Percentiles rank a stretch among this genome's conserved stretches.
Conservation (phyloP, 2,888 invertebrate species). For the Cephus rjabovi region DNA sequence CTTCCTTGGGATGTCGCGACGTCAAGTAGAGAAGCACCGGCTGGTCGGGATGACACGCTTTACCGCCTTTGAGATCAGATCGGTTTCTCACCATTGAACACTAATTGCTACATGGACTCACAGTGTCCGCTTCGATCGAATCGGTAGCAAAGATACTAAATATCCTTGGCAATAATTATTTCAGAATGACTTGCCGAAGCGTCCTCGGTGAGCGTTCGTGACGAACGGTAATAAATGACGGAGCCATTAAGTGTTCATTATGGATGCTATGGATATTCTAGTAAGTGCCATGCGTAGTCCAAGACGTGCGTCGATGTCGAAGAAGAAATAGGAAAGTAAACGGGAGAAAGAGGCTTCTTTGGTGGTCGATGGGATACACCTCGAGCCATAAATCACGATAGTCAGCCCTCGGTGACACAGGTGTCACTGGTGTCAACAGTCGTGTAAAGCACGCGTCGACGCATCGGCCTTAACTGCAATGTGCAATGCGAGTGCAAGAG, state of each 20-base stretch:
- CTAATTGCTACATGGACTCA: neutral
- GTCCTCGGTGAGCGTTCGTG: neutral
- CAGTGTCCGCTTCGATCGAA: neutral
- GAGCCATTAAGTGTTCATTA: neutral
- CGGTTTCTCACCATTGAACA: neutral
- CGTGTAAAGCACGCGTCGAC: neutral
- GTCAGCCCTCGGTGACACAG: neutral
- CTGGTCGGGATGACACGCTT: neutral
- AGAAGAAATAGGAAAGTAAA: neutral
- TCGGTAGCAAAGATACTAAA: neutral
- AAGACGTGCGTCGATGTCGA: neutral
- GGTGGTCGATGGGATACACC: neutral
- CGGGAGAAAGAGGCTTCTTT: neutral
- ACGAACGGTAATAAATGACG: neutral
- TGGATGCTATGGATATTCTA: neutral
- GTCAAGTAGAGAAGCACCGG: neutral
- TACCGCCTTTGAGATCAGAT: neutral
- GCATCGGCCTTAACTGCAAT: neutral
- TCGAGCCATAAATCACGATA: slow-evolving; percentile 3
- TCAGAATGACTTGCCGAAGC: neutral
- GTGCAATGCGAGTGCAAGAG: neutral
- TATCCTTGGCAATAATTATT: neutral
- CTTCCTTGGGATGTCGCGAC: neutral
- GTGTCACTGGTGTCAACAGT: slow-evolving; percentile 8
- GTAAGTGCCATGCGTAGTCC: neutral